phyloP scores from a whole-genome alignment of 2,797 vertebrate species.

The Sebastes kiyomatsui region DNA sequence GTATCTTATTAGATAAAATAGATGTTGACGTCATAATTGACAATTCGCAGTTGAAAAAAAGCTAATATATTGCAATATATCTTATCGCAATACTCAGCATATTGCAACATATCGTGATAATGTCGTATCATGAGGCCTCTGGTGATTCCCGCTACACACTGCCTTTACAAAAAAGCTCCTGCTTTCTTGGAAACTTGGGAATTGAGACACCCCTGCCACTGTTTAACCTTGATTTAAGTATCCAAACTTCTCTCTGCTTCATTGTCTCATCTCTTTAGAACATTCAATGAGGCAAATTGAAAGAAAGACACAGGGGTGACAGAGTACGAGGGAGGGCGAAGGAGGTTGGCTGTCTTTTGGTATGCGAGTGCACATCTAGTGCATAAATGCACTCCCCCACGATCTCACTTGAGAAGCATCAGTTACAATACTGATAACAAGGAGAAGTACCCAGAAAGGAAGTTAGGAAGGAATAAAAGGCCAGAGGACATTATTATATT shows the following conservation, averaged over 20 bases:
- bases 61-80: no score
- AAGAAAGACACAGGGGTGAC: background rate
- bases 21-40: no score
- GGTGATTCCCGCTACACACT: background rate
- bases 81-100: no score
- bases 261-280: background rate
- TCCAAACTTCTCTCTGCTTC: background rate
- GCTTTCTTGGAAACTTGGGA: background rate
- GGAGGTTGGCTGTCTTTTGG: background rate
- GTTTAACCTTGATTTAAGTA: constrained; percentile 8
- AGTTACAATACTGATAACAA: background rate
- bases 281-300: background rate
- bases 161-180: background rate
- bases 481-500: background rate
- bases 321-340: background rate
- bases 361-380: background rate
- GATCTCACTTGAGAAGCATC: background rate
- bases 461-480: background rate
- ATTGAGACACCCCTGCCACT: background rate
- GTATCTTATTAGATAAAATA: no score
- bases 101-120: no score
- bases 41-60: no score
- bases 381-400: background rate
- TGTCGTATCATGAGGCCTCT: rapidly evolving
- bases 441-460: background rate